Evolutionary conservation across 2,113 vertebrate genomes (phyloP), one percentile per base, ranked within the genome.

Genomic region (Ailuropoda melanoleuca): DNA sequence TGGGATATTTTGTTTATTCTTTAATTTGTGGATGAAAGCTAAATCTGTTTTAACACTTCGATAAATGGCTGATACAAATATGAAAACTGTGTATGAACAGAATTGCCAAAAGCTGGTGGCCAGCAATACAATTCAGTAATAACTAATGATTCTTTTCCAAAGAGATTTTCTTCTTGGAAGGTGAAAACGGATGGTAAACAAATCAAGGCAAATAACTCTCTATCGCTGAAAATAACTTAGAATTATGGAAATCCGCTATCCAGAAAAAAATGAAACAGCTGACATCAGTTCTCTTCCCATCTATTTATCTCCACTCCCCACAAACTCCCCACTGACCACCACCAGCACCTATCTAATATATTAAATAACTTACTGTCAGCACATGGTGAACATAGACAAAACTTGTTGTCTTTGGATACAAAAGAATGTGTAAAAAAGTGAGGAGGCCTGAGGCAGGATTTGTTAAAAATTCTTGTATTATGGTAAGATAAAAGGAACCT

Each of bases 121-220:
- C 39, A 93, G 46, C 24, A 70, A 24, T 72, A 12, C 43, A 83
- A 53, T 53, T 97, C 55, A 58, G 0, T 75, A 39, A 64, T 87
- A 53, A 93, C 15, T 72, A 84, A 84, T 72, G 8, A 78, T 21
- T 72, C 2, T 84, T 84, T 92, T 81, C 64, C 26, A 17, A 46
- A 75, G 19, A 75, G 8, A 56, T 70, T 95, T 94, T 11, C 29
- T 62, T 95, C n/a, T 90, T 92, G 58, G 10, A 95, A 90, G n/a
- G 48, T 60, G 17, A 56, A 92, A 96, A 77, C 26, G 64, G 77
- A 82, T 88, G 55, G 34, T 29, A 91, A 62, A 64, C 85, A 86
- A 88, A 78, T 56, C 46, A 93, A 91, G 39, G n/a, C 26, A 91
- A 66, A 15, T 14, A 83, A 48, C n/a, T 92, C 91, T 89, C 37